Evolutionary conservation across 2,113 vertebrate genomes (phyloP).

Genomic region (Xiphophorus hellerii): DNA sequence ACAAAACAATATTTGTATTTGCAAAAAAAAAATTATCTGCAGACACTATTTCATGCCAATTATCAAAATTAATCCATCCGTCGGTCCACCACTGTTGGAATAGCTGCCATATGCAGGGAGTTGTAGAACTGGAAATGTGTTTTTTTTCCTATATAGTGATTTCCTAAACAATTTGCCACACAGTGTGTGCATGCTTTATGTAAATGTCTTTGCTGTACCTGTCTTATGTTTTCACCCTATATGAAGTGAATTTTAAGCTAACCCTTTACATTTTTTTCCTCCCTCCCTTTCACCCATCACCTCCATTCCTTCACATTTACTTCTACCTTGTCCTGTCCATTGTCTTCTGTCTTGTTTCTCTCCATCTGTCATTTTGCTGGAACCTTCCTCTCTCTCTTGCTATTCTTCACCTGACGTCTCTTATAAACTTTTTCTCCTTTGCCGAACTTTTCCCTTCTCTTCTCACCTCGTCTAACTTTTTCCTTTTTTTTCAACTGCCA

Average conservation of each 20-base stretch:
- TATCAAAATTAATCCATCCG: no score
- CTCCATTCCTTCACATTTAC: background rate
- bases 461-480: conserved; percentile 14
- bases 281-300: background rate
- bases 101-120: no score
- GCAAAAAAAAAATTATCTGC: no score
- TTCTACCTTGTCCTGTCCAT: background rate
- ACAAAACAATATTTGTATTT: no score
- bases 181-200: background rate
- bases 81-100: no score
- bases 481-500: background rate
- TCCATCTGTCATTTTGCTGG: conserved; percentile 13
- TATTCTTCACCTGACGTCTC: conserved; percentile 6
- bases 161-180: background rate
- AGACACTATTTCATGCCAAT: no score
- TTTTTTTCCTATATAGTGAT: background rate
- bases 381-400: background rate
- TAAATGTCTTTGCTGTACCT: background rate
- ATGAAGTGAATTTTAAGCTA: background rate
- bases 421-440: conserved; percentile 34
- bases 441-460: conserved; percentile 7
- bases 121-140: background rate
- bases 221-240: background rate
- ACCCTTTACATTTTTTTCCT: background rate
- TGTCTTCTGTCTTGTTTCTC: conserved; percentile 11